Conservation (phyloP, 2,888 invertebrate species). For the Mythimna albipuncta region DNA sequence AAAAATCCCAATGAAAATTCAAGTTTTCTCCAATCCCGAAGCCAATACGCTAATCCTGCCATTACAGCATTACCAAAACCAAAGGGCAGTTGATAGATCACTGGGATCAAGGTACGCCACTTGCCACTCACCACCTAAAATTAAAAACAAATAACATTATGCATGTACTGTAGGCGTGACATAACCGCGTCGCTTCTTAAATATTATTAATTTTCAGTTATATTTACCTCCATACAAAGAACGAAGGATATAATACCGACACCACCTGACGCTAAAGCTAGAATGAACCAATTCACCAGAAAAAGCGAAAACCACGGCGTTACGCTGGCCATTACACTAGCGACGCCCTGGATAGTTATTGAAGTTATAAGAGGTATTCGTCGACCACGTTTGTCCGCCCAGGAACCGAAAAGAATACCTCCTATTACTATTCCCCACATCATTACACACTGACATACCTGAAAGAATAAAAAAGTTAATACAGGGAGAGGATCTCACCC, state of each 20-base stretch:
- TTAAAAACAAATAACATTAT: background rate
- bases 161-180: background rate
- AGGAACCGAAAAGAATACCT: slow-evolving; percentile 90
- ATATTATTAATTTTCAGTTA: background rate
- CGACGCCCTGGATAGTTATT: slow-evolving; percentile 88
- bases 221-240: slow-evolving; percentile 90
- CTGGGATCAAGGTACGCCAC: slow-evolving; percentile 91
- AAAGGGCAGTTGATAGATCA: slow-evolving; percentile 92
- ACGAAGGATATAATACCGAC: slow-evolving; percentile 92
- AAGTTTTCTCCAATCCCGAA: slow-evolving; percentile 91
- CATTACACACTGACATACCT: slow-evolving; percentile 91
- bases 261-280: slow-evolving; percentile 92
- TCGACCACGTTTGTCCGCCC: slow-evolving; percentile 92
- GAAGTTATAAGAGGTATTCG: slow-evolving; percentile 90
- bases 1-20: slow-evolving; percentile 89
- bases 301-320: slow-evolving; percentile 90
- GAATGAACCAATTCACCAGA: slow-evolving; percentile 88
- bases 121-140: slow-evolving; percentile 90
- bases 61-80: slow-evolving; percentile 91
- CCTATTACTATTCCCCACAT: slow-evolving; percentile 92
- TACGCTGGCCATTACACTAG: slow-evolving; percentile 89
- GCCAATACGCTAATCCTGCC: slow-evolving; percentile 90
- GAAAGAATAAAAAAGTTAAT: slow-evolving; percentile 36
- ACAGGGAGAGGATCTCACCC: too few relatives aligned
- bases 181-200: background rate